Conservation (phyloP, 2,888 invertebrate species). For the Meiosimyza platycephala region DNA sequence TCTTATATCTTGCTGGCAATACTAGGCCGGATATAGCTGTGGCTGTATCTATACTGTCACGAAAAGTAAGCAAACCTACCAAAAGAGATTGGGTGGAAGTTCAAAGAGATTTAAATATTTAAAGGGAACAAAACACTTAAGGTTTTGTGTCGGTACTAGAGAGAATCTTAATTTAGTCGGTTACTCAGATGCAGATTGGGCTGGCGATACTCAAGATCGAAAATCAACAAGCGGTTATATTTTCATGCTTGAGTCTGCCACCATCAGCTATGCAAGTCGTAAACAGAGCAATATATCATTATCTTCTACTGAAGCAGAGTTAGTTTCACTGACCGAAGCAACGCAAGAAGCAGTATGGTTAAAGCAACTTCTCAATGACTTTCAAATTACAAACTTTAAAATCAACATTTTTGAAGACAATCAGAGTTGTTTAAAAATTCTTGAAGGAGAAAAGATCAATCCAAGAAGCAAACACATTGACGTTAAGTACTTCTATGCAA, state of each 20-base stretch:
- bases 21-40: conserved; percentile 29
- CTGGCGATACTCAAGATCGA: conserved; percentile 20
- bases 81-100: conserved; percentile 15
- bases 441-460: not conserved
- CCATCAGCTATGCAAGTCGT: conserved; percentile 21
- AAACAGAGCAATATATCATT: not conserved
- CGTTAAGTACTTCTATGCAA: conserved; percentile 27
- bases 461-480: conserved; percentile 30
- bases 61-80: conserved; percentile 20
- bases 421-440: not conserved
- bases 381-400: not conserved
- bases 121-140: conserved; percentile 8
- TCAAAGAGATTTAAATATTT: conserved; percentile 12
- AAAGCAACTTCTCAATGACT: not conserved
- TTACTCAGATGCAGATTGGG: conserved; percentile 27
- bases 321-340: conserved; percentile 18
- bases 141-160: not conserved
- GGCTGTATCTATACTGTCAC: conserved; percentile 20
- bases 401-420: not conserved
- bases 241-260: conserved; percentile 12
- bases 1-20: conserved; percentile 27
- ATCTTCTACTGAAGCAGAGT: not conserved
- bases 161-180: conserved; percentile 1
- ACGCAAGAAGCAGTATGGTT: conserved; percentile 14
- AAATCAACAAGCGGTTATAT: conserved; percentile 23